Base-by-base conservation (phyloP, 2,797 vertebrate genomes). In the Chanos chanos region DNA sequence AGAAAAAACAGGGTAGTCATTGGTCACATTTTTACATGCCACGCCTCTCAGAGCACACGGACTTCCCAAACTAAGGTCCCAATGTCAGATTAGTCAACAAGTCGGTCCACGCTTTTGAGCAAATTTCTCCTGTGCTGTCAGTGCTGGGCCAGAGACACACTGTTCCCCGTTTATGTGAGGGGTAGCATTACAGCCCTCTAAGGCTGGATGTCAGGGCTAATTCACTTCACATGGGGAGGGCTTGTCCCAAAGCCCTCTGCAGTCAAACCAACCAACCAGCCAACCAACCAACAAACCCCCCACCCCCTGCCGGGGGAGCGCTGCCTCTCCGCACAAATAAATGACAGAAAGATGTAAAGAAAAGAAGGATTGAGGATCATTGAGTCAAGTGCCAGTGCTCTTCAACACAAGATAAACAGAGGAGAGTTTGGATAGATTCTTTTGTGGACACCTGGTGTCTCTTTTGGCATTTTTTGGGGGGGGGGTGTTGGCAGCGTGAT, bases 121-220 rank as follows among this genome's bases (percentile, higher is more conserved):
- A 18, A 7, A 40, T 16, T 15, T n/a, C 9, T 53, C 50, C 12
- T 22, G 84, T 77, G 76, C 78, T 79, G 80, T 77, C 75, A 77
- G 81, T 86, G 86, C 76, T 64, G 73, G 48, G 67, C 84, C 82
- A 72, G 81, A 86, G 85, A 89, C 88, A 85, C 87, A 86, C 83
- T n/a, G n/a, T n/a, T 91, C 87, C 90, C 86, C 84, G 89, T 94
- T 92, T 92, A 89, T 87, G 90, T 88, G 81, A 84, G 81, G 85
- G 87, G 89, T 93, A 84, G 77, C 73, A 80, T 94, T 92, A 86
- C 87, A 81, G 78, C 81, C 80, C 85, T 89, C 84, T 89, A 86
- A 89, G 92, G 85, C 83, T 89, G 83, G 85, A 89, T 83, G 86
- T 92, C 90, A 89, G 81, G 77, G 86, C 73, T 94, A 92, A 95